Base-by-base conservation (phyloP, 2,888 invertebrate genomes). In the Eupithecia inturbata region DNA sequence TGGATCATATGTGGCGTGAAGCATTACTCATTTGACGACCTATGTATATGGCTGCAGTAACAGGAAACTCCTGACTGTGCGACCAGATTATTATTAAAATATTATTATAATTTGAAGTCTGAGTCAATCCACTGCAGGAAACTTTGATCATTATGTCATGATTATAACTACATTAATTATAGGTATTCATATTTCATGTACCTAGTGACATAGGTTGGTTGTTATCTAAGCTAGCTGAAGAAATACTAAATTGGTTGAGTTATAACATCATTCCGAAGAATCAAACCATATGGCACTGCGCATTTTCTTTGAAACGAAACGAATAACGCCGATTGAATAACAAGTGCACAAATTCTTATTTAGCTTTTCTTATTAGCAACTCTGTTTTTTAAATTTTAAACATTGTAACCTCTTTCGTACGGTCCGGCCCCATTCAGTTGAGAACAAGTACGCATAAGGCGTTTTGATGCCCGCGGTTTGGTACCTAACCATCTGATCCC, bases 231-330 rank as follows among this genome's bases (percentile, higher is more conserved):
- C 33, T 22, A 39, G 36, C 5, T 64, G 5, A 33, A 19, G 22
- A 14, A 53, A n/a, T 53, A n/a, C 10, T 53, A 12, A 3, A 22
- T 36, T 64, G 22, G 28, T 63, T 69, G 70, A 64, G 71, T 83
- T 84, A 45, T 79, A 77, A 67, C n/a, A n/a, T n/a, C n/a, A n/a
- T 75, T 85, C 83, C 84, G 69, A 70, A 78, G 83, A 85, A 84
- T 64, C 67, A 28, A 64, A 72, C 64, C 74, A 78, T 76, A 79
- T 63, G 70, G 45, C 70, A 67, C 74, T 73, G 70, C 70, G 72
- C 71, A 74, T 67, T 67, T 74, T 69, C 75, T 79, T 72, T 74
- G 66, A 67, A 64, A 72, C 45, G 70, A 67, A 60, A 69, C 57
- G 60, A 70, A 68, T 73, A 73, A 78, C 70, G 70, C 53, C 53